These are phyloP conservation scores for Drosophila ohnishii DNA, from an alignment of 1,140 invertebrate genomes.

Conservation along the genomic window DNA sequence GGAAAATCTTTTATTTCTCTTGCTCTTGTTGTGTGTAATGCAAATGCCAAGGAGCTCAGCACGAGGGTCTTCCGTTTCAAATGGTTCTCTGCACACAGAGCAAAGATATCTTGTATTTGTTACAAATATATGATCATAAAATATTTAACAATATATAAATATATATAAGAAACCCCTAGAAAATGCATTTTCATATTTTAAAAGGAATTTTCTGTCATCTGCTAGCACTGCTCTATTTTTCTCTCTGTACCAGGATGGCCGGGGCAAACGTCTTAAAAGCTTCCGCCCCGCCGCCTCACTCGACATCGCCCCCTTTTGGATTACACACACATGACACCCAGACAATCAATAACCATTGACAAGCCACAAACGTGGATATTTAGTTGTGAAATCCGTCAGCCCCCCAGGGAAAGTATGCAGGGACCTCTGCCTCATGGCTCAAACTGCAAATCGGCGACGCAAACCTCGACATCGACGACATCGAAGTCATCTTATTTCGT, in stretches of 20 bases:
- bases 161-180: background rate
- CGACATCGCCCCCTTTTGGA: background rate
- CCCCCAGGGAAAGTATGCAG: conserved; percentile 51
- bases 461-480: conserved; percentile 23
- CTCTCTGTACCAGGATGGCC: conserved; percentile 4
- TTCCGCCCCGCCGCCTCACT: conserved; percentile 62
- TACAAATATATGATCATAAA: background rate
- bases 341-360: conserved; percentile 78
- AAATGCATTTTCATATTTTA: background rate
- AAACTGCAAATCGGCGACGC: conserved; percentile 62
- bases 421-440: conserved; percentile 31
- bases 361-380: conserved; percentile 68
- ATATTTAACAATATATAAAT: background rate
- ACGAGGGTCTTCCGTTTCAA: conserved; percentile 54
- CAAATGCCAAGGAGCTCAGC: conserved; percentile 45
- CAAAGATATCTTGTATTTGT: background rate
- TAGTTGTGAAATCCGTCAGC: conserved; percentile 64
- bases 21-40: conserved; percentile 41
- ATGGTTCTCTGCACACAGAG: conserved; percentile 16
- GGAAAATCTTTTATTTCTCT: conserved; percentile 58
- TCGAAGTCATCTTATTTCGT: conserved; percentile 38
- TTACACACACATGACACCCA: conserved; percentile 66
- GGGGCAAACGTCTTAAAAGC: conserved; percentile 67
- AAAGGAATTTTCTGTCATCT: background rate
- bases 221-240: background rate